phyloP scores from a whole-genome alignment of 2,113 vertebrate species.

The Sorex araneus region DNA sequence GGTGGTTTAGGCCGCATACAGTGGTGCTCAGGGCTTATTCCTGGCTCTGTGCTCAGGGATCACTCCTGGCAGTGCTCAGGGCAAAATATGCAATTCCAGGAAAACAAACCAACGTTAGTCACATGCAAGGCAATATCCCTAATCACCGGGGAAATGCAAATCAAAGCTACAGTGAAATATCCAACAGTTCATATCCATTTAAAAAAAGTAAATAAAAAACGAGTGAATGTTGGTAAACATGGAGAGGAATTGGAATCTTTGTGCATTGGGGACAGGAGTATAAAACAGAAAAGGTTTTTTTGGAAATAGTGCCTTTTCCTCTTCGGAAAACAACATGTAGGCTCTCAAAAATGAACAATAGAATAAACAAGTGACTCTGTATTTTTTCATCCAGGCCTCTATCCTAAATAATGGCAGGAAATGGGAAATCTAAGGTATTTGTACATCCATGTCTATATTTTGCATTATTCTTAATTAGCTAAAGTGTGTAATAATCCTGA shows the following conservation, averaged over 20 bases:
- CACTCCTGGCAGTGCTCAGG: too few species aligned
- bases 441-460: neutral
- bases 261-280: neutral
- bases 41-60: too few species aligned
- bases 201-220: neutral
- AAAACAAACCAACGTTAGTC: too few species aligned
- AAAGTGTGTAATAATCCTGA: neutral
- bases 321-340: neutral
- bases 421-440: neutral
- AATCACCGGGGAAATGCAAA: neutral
- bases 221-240: neutral
- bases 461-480: neutral
- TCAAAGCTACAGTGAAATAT: neutral
- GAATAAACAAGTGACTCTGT: neutral
- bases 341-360: neutral
- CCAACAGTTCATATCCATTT: neutral
- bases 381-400: neutral
- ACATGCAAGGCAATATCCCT: neutral
- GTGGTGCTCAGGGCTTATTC: too few species aligned
- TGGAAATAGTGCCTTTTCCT: neutral
- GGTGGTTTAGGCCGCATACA: too few species aligned
- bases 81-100: too few species aligned
- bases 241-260: neutral
- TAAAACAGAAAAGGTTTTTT: neutral
- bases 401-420: neutral